Evolutionary conservation across 23 tunicate genomes (phyloP).

Genomic region (Ciona savignyi): DNA sequence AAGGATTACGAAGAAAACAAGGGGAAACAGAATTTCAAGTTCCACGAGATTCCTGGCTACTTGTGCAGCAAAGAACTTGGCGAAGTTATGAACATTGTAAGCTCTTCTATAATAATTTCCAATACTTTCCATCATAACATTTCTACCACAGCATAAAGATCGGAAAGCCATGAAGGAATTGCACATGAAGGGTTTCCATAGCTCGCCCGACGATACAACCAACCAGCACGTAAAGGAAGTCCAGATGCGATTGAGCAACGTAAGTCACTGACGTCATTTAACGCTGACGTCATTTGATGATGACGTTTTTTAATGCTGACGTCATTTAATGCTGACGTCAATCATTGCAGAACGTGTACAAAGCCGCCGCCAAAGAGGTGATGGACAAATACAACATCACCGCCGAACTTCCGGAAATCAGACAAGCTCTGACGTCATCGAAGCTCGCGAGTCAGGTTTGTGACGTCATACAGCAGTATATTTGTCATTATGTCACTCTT

Average conservation of each 20-base stretch:
- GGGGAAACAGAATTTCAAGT: constrained; percentile 39
- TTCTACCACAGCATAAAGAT: constrained; percentile 38
- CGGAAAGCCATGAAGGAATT: constrained; percentile 43
- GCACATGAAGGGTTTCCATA: constrained; percentile 40
- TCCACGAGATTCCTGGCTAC: constrained; percentile 55
- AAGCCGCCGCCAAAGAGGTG: constrained; percentile 73
- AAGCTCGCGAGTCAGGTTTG: constrained; percentile 65
- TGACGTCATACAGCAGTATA: constrained; percentile 12
- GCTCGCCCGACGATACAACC: constrained; percentile 30
- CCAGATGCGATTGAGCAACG: constrained; percentile 77
- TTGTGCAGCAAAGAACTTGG: constrained; percentile 45
- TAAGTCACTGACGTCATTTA: no score
- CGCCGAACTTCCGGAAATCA: constrained; percentile 86
- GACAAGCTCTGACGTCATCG: constrained; percentile 38
- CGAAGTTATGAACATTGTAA: constrained; percentile 62
- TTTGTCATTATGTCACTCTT: no score
- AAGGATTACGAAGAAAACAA: constrained; percentile 36
- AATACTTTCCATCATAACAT: not conserved
- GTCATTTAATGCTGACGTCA: not conserved
- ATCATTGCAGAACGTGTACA: constrained; percentile 75
- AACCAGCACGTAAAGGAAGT: constrained; percentile 61
- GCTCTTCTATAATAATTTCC: not conserved
- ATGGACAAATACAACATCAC: constrained; percentile 95
- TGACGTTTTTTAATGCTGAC: not conserved
- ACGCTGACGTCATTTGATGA: not conserved